Percentiles rank a stretch among this genome's conserved stretches.
These are phyloP conservation scores for Typhlichthys eigenmanni DNA, from an alignment of 2,797 vertebrate genomes.

Conservation along the genomic window DNA sequence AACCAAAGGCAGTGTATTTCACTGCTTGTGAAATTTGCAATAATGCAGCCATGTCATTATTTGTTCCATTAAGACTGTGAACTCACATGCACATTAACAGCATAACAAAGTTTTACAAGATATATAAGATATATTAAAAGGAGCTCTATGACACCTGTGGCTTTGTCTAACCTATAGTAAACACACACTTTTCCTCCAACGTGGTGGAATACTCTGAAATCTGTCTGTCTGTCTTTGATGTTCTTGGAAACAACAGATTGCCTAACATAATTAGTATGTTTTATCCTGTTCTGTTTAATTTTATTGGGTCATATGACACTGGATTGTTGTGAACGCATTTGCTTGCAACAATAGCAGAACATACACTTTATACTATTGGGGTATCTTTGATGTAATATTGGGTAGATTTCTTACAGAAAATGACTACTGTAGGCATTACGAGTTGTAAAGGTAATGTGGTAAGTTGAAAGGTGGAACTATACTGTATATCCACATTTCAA, in stretches of 20 bases:
- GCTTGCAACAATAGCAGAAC: slow-evolving; percentile 45
- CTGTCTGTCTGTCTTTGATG: slow-evolving; percentile 52
- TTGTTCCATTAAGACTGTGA: slow-evolving; percentile 71
- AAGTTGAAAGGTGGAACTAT: slow-evolving; percentile 48
- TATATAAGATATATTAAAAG: slow-evolving; percentile 11
- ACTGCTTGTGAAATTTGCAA: slow-evolving; percentile 69
- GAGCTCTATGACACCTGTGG: slow-evolving; percentile 43
- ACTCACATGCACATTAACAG: slow-evolving; percentile 51
- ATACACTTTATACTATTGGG: slow-evolving; percentile 38
- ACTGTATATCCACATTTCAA: slow-evolving; percentile 11
- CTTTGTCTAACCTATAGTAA: slow-evolving; percentile 45
- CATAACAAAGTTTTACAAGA: slow-evolving; percentile 51
- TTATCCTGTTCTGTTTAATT: slow-evolving; percentile 45
- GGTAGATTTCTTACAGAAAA: slow-evolving; percentile 35
- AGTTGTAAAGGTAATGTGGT: slow-evolving; percentile 20
- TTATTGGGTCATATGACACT: slow-evolving; percentile 64
- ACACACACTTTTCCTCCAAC: slow-evolving; percentile 12
- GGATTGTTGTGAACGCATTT: slow-evolving; percentile 64
- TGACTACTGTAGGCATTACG: slow-evolving; percentile 27
- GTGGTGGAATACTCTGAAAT: slow-evolving; percentile 25
- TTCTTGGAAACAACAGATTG: slow-evolving; percentile 49
- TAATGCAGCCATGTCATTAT: slow-evolving; percentile 61
- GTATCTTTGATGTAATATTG: slow-evolving; percentile 23
- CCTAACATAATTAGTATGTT: slow-evolving; percentile 39
- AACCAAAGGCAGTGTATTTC: slow-evolving; percentile 39